Base-by-base conservation (phyloP, 64 coral and sea anemone species). In the Montipora capricornis region DNA sequence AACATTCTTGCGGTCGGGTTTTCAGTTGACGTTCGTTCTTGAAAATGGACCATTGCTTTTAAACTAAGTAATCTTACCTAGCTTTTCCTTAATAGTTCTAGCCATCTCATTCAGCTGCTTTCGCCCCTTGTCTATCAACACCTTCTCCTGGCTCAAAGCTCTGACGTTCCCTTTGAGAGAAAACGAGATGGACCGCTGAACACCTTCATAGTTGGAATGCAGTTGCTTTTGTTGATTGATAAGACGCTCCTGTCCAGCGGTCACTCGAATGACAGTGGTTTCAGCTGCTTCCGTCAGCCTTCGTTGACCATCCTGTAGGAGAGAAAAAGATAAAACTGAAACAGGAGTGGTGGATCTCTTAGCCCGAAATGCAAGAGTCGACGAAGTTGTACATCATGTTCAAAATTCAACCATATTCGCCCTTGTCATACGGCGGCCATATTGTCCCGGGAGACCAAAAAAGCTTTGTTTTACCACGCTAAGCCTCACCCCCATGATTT, bases 41-140 rank as follows among this genome's bases (percentile, higher is more conserved):
- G 15, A 19, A 77, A 79, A 5, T 81, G 15, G 10, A 29, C 75
- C 37, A 5, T 61, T 92, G n/a, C 37, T 37, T 37, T 37, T 37
- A 37, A 37, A 37, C 37, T 37, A 37, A 37, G 37, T 37, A 37
- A 1, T 12, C 61, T 12, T 19, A 96, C 97, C 95, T 22, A 99
- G 92, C 88, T 94, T 96, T 67, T 64, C 64, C 8, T 87, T 76
- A 62, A 99, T 88, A 44, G 75, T 76, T 50, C 88, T 79, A 6
- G 95, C 96, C 95, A 99, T 99, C 44, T 93, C 89, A 6, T 92
- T 89, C 3, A 99, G 66, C 75, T 99, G 95, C 47, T 49, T 90
- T 4, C 89, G 89, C 16, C 92, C 92, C 55, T 92, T 80, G 1
- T 80, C 82, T 47, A 99, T 99, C 45, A 99, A 20, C 4, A 67